Evolutionary conservation across 2,113 vertebrate genomes (phyloP), one percentile per base, ranked within the genome.

Genomic region (Phycodurus eques): DNA sequence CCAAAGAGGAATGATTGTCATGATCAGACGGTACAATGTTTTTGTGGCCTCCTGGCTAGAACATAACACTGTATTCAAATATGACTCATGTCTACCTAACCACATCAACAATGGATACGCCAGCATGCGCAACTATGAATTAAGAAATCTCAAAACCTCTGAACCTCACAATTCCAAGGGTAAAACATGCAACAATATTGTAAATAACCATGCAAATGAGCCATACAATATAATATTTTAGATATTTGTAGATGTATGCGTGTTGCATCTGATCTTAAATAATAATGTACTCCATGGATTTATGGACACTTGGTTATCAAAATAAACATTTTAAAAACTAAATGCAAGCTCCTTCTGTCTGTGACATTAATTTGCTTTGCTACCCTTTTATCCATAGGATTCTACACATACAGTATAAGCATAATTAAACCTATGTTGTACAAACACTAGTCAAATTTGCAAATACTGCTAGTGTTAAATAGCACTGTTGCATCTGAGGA

Each of bases 1-100:
- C 88, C 87, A 86, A 87, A 82, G 75, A 49, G 79, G 85, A 91
- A 82, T 87, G 85, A 82, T 78, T 75, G 74, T 73, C 77, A 85
- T 87, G 87, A 91, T 85, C n/a, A 76, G 72, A 77, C 83, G 75
- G 80, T 83, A 77, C 83, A 15, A 72, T 69, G 53, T 69, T 85
- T 80, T 69, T 85, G 83, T 82, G 88, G 87, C 53, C 70, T 75
- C 57, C 69, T 80, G 69, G 56, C 72, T 68, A 78, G 78, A 83
- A 88, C 86, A 86, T 79, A 86, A 84, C 80, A 63, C 59, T 69
- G 81, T 75, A 67, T 72, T 80, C 68, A 80, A 73, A 84, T 82
- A 83, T 85, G 78, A 84, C 82, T 83, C 77, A 82, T 82, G 80
- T 83, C 70, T 47, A 66, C 43, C 53, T 22, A 22, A 80, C 64